Percentiles rank a stretch among this genome's conserved stretches.
These are phyloP conservation scores for Ochotona princeps DNA, from an alignment of 2,113 vertebrate genomes.

Conservation along the genomic window DNA sequence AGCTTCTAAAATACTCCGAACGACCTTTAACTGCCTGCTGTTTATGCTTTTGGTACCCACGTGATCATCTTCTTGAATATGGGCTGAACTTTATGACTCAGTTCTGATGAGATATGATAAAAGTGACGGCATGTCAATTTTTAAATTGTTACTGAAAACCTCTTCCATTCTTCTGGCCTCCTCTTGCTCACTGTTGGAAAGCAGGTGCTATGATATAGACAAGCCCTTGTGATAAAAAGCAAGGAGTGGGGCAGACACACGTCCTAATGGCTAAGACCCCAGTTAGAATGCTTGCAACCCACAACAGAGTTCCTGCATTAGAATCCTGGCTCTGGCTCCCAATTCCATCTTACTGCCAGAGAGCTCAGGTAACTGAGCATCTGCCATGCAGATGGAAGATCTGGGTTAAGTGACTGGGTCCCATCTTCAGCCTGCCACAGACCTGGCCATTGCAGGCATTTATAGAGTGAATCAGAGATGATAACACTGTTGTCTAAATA, in stretches of 20 bases:
- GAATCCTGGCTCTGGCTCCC: too few relatives aligned
- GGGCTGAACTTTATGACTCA: not conserved
- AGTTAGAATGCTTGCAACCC: too few relatives aligned
- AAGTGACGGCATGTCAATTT: not conserved
- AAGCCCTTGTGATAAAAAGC: not conserved
- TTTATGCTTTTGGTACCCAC: not conserved
- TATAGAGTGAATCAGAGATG: too few relatives aligned
- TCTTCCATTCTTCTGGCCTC: not conserved
- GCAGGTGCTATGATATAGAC: not conserved
- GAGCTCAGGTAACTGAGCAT: too few relatives aligned
- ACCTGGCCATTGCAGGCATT: too few relatives aligned
- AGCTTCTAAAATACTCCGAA: not conserved
- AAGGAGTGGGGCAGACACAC: not conserved
- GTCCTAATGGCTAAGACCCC: too few relatives aligned
- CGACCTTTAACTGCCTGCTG: not conserved
- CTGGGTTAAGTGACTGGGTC: too few relatives aligned
- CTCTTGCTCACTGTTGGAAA: not conserved
- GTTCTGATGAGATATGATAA: not conserved
- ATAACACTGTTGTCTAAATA: not conserved
- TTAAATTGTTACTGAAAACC: not conserved
- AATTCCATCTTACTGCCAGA: too few relatives aligned
- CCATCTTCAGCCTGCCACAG: too few relatives aligned
- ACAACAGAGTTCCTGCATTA: too few relatives aligned
- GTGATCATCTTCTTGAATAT: not conserved
- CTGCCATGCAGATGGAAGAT: too few relatives aligned